Conservation (phyloP, 2,113 vertebrate genomes). For the Catagonus wagneri region DNA sequence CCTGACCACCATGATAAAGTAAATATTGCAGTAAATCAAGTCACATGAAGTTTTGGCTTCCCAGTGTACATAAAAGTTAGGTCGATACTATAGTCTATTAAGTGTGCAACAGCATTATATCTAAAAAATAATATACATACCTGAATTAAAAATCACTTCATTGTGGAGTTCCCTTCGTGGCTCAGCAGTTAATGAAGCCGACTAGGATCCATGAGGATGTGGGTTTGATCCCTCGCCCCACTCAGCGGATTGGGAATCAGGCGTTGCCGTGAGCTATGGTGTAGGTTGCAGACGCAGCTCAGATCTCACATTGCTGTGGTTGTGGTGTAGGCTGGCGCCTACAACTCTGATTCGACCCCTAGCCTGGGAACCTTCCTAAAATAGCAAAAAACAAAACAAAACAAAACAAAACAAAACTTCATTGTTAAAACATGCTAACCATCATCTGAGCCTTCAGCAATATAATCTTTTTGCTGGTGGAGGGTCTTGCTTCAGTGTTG, state of each 20-base stretch:
- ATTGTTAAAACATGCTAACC: background rate
- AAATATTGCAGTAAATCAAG: background rate
- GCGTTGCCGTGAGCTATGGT: too few relatives aligned
- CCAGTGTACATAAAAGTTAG: background rate
- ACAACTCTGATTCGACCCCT: too few relatives aligned
- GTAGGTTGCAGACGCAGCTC: too few relatives aligned
- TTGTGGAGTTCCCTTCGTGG: background rate
- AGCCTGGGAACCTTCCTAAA: too few relatives aligned
- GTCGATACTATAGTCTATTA: background rate
- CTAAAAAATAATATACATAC: background rate
- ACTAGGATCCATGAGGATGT: too few relatives aligned
- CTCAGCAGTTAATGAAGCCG: too few relatives aligned
- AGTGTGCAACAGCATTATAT: background rate
- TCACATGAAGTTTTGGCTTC: background rate
- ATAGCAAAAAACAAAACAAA: too few relatives aligned
- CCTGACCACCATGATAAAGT: background rate
- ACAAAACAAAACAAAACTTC: background rate
- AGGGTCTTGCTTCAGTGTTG: background rate
- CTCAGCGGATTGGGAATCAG: too few relatives aligned
- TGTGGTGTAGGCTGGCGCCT: too few relatives aligned
- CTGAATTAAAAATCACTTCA: background rate
- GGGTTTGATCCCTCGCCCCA: too few relatives aligned
- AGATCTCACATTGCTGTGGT: too few relatives aligned
- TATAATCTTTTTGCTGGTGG: background rate
- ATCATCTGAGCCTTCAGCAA: background rate